These are phyloP conservation scores for Acanthochromis polyacanthus DNA, from an alignment of 2,113 vertebrate species.

Conservation along the genomic window DNA sequence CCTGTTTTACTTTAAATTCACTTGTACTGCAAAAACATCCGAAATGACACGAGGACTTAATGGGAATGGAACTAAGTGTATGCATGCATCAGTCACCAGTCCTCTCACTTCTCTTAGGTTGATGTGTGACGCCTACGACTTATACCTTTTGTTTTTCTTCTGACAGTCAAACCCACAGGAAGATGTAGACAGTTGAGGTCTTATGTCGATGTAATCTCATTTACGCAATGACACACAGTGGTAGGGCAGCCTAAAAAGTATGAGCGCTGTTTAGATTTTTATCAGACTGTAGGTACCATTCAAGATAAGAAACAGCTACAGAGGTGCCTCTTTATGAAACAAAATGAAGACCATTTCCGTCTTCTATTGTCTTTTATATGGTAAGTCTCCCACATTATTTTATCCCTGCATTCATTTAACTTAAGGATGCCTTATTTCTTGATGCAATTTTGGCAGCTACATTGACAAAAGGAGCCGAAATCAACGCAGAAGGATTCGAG, in stretches of 20 bases:
- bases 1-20: background rate
- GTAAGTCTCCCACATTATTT: slow-evolving; percentile 5
- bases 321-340: background rate
- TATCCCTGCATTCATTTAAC: background rate
- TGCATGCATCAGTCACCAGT: background rate
- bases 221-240: background rate
- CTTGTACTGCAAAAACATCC: background rate
- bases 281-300: background rate
- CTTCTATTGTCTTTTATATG: slow-evolving; percentile 45
- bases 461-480: background rate
- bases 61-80: no score
- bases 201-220: background rate
- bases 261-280: background rate
- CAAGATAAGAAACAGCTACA: background rate
- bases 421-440: background rate
- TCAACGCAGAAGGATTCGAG: slow-evolving; percentile 23
- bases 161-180: slow-evolving; percentile 31
- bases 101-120: slow-evolving; percentile 3
- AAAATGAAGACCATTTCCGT: slow-evolving; percentile 47
- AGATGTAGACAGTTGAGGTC: background rate
- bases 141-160: background rate
- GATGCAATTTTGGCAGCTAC: slow-evolving; percentile 18
- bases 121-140: background rate
- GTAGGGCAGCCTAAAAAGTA: background rate
- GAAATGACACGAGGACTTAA: no score